Percentiles rank a stretch among this genome's conserved stretches.
These are phyloP conservation scores for Zaprionus tsacasi DNA, from an alignment of 1,140 invertebrate species.

Conservation along the genomic window DNA sequence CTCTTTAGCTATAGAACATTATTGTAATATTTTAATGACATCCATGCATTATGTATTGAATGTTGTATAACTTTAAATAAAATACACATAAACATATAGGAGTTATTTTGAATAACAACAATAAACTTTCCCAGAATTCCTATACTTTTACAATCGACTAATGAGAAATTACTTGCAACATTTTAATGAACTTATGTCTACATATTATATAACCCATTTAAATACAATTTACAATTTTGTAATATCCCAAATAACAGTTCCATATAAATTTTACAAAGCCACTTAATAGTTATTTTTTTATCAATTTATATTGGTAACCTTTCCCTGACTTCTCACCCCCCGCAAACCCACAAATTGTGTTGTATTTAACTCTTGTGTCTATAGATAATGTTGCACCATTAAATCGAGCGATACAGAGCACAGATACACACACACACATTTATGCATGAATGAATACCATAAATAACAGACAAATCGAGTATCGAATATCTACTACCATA, in stretches of 20 bases:
- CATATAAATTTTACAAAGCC: background rate
- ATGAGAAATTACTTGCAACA: background rate
- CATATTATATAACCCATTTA: background rate
- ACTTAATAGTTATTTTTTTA: background rate
- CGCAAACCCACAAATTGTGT: constrained; percentile 1
- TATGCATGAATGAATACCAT: constrained; percentile 49
- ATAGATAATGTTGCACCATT: constrained; percentile 21
- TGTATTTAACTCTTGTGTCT: constrained; percentile 15
- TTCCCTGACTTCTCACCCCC: background rate
- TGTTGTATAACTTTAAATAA: too few species aligned
- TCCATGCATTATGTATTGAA: too few species aligned
- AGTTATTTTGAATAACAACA: too few species aligned
- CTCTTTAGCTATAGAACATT: too few species aligned
- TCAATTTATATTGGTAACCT: constrained; percentile 11
- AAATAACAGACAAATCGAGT: constrained; percentile 26
- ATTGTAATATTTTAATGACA: too few species aligned
- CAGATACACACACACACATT: constrained; percentile 15
- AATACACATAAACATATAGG: too few species aligned
- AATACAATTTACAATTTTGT: background rate
- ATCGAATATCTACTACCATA: constrained; percentile 32
- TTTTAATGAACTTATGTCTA: background rate
- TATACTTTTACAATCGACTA: background rate
- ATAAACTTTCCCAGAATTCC: background rate
- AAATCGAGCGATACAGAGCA: constrained; percentile 24
- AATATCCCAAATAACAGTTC: background rate